Evolutionary conservation across 2,888 invertebrate species (phyloP).

Genomic region (Bunonema sp.): DNA sequence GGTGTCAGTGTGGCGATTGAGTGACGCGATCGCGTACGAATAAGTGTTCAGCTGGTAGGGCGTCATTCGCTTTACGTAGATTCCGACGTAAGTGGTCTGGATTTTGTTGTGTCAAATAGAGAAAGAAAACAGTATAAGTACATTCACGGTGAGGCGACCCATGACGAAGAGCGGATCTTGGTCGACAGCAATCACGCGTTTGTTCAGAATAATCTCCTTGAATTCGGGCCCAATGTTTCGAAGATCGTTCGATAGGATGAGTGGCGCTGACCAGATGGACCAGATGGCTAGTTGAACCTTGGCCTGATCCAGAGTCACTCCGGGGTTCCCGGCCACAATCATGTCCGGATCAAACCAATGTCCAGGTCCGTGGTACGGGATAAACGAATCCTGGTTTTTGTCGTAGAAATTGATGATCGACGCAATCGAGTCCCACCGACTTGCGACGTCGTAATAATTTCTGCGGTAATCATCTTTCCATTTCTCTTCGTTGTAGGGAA

Average conservation of each 20-base stretch:
- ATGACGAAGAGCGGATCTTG: conserved; percentile 44
- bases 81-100: conserved; percentile 24
- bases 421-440: conserved; percentile 33
- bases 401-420: conserved; percentile 45
- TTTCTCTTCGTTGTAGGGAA: too few species aligned
- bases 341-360: conserved; percentile 46
- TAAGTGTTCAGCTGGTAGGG: conserved; percentile 9
- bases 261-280: conserved; percentile 42
- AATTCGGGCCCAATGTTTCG: conserved; percentile 20
- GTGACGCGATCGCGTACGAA: conserved; percentile 4
- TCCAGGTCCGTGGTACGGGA: conserved; percentile 44
- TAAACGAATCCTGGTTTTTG: conserved; percentile 40
- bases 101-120: conserved; percentile 4
- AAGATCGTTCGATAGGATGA: conserved; percentile 40
- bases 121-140: conserved; percentile 7
- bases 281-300: conserved; percentile 16
- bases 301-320: conserved; percentile 9
- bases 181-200: conserved; percentile 34
- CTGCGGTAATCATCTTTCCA: too few species aligned
- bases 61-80: conserved; percentile 30
- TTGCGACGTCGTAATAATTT: conserved; percentile 47
- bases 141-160: conserved; percentile 37
- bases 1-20: conserved; percentile 3
- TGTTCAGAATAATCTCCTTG: conserved; percentile 29
- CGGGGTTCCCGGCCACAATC: conserved; percentile 16